Percentiles rank a stretch among this genome's conserved stretches.
These are phyloP conservation scores for Dinocampus coccinellae DNA, from an alignment of 2,888 invertebrate genomes.

Conservation along the genomic window DNA sequence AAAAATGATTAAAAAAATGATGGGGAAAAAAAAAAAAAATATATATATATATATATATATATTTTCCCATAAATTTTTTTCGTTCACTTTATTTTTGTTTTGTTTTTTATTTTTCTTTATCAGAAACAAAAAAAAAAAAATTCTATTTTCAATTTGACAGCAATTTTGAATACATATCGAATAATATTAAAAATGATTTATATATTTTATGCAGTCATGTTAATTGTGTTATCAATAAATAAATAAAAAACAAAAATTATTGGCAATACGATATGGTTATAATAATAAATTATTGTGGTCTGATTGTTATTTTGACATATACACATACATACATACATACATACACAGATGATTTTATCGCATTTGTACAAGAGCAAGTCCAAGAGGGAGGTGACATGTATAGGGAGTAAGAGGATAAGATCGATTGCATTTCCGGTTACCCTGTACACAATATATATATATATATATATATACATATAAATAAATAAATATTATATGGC, in stretches of 20 bases:
- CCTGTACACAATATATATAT: not conserved
- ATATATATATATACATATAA: not conserved
- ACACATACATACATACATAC: no score
- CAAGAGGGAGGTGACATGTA: not conserved
- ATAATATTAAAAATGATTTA: not conserved
- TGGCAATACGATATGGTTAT: not conserved
- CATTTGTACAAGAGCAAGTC: not conserved
- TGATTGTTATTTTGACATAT: not conserved
- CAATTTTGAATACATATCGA: no score
- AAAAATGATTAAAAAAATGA: no score
- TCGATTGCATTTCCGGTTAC: slow-evolving; percentile 28
- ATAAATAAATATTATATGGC: not conserved
- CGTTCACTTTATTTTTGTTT: not conserved
- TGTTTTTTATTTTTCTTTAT: not conserved
- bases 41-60: no score
- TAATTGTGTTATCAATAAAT: not conserved
- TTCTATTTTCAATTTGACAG: not conserved
- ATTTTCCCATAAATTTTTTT: not conserved
- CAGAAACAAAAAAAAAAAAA: not conserved
- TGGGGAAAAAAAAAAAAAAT: no score
- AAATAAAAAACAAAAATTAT: not conserved
- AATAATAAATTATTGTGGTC: not conserved
- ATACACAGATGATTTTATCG: not conserved
- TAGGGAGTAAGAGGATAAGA: not conserved
- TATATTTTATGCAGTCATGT: not conserved